Evolutionary conservation across 64 coral and sea anemone species (phyloP), one percentile per base, ranked within the genome.

Genomic region (Pachyseris speciosa): DNA sequence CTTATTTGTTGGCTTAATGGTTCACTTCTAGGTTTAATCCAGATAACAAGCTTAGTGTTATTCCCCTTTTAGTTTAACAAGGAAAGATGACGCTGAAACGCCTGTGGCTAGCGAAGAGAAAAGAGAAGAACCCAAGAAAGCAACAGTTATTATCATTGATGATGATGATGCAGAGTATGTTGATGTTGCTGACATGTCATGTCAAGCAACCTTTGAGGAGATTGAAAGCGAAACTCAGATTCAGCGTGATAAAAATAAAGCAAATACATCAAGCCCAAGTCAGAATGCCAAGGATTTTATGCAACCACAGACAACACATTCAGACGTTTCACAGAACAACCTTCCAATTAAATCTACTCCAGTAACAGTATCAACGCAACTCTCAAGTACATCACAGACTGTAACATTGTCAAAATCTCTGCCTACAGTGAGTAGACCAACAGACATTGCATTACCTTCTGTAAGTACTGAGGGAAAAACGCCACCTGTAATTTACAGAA

Each of bases 91-190:
- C 11, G 5, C 19, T n/a, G 53, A 60, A 24, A 36, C 29, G 53
- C 25, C 47, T 78, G 27, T 8, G 27, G 49, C 17, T 30, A 55
- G 15, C 15, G 16, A 78, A 34, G 75, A 55, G 20, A 52, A 61
- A 34, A 37, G 61, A 61, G 51, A 37, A 22, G 47, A 80, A 25
- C 28, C 45, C 25, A 76, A 76, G 38, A 42, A 8, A 38, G 53
- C 77, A 13, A 59, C 77, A 38, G 77, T 80, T 60, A 80, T 80
- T 80, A 33, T 80, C 40, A 80, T 80, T 80, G 77, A 80, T 24
- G 77, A 80, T 39, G 77, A 80, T 40, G 77, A 80, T 7, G 36
- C 32, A 22, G 51, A 80, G 32, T 80, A 37, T 41, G 77, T 80
- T 41, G 52, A 80, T 80, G 77, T 80, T 59, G 52, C 77, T 19